phyloP scores from a whole-genome alignment of 1,140 invertebrate genomes.

The Stratiolaelaps scimitus region DNA sequence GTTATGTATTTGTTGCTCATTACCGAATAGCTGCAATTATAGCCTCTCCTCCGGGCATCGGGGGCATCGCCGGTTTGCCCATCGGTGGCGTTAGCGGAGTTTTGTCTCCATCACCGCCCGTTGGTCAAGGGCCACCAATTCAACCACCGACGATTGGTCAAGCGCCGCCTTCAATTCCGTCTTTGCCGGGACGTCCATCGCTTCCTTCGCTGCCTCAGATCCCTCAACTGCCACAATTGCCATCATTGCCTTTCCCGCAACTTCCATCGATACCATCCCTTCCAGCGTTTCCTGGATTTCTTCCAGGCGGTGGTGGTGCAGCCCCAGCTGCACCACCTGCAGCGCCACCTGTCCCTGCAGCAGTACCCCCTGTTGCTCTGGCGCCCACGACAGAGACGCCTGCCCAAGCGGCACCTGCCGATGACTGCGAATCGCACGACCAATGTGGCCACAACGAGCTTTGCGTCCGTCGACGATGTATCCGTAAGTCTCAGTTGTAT shows the following conservation, averaged over 20 bases:
- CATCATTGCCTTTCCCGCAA: neutral
- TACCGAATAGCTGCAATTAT: too few relatives aligned
- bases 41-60: conserved; percentile 14
- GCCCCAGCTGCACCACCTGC: conserved; percentile 2
- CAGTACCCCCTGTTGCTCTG: neutral
- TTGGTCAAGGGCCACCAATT: neutral
- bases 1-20: too few relatives aligned
- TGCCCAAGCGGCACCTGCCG: neutral
- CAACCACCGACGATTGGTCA: too few relatives aligned
- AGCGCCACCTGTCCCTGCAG: neutral
- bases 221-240: neutral
- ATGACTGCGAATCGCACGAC: conserved; percentile 25
- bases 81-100: neutral
- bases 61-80: conserved; percentile 17
- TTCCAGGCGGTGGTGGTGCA: conserved; percentile 10
- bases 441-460: conserved; percentile 23
- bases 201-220: too few relatives aligned
- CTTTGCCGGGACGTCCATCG: too few relatives aligned
- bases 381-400: neutral
- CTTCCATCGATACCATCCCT: conserved; percentile 6
- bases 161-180: too few relatives aligned
- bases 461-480: conserved; percentile 15
- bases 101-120: neutral
- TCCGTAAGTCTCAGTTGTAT: neutral
- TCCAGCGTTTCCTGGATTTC: neutral